Percentiles rank a stretch among this genome's conserved stretches.
These are phyloP conservation scores for Crotalus viridis DNA, from an alignment of 2,113 vertebrate genomes.

Conservation along the genomic window DNA sequence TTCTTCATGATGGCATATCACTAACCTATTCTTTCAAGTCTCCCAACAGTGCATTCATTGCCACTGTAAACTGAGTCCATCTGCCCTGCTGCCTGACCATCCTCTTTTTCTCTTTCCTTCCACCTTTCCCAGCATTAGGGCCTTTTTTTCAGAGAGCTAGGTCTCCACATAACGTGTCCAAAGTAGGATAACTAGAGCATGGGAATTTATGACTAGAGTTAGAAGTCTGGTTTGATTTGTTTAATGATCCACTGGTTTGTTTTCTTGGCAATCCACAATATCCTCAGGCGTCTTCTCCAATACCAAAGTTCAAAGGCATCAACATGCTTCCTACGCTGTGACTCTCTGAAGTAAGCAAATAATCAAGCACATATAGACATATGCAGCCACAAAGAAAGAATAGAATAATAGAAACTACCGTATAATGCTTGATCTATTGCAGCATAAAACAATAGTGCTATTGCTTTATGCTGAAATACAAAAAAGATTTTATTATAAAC, in stretches of 20 bases:
- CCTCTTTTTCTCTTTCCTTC: not conserved
- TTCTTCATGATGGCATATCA: not conserved
- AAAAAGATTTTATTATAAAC: not conserved
- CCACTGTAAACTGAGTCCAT: not conserved
- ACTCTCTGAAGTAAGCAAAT: not conserved
- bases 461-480: not conserved
- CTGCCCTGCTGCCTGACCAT: not conserved
- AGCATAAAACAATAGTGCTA: not conserved
- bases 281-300: not conserved
- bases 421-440: not conserved
- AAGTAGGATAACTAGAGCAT: not conserved
- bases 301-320: not conserved
- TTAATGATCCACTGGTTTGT: not conserved
- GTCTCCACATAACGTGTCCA: no score
- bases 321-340: not conserved
- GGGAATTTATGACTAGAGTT: not conserved
- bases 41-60: not conserved
- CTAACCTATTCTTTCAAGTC: not conserved
- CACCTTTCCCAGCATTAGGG: no score
- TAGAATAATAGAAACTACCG: not conserved
- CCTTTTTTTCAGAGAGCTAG: no score
- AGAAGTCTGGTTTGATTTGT: not conserved
- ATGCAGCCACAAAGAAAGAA: not conserved
- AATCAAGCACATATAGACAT: not conserved
- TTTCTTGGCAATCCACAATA: not conserved